Evolutionary conservation across 2,113 vertebrate species (phyloP), one percentile per base, ranked within the genome.

Genomic region (Sardina pilchardus): DNA sequence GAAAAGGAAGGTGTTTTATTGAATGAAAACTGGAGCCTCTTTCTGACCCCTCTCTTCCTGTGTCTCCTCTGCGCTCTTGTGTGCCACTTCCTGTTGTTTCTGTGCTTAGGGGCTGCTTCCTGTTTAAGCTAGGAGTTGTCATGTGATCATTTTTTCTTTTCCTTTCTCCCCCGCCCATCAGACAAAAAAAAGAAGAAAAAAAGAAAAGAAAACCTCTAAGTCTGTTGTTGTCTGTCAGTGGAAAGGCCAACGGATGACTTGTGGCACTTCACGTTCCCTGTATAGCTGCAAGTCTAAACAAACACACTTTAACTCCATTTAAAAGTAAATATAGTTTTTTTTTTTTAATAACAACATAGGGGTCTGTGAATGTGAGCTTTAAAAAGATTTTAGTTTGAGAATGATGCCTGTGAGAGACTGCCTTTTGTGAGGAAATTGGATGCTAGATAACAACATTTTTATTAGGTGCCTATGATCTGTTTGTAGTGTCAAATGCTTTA

Each of bases 51-150:
- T n/a, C n/a, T 50, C 9, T 83, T 30, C 24, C 45, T 44, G 44
- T 45, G 26, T 84, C 39, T 71, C 43, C 36, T n/a, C 56, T 71
- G 19, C 19, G 45, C 26, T 81, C 75, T 39, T 47, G 21, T 85
- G 24, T 82, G 30, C 10, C 17, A 56, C 84, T 84, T 86, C 84
- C 84, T 89, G 86, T 86, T 86, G 67, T 81, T 42, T 48, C n/a
- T 10, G 17, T 81, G 42, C 75, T 86, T 81, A 82, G 87, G 82
- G 82, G 43, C 82, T 78, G 82, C 85, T 85, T 84, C 85, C 83
- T 85, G 85, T 48, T 48, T 81, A 84, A 56, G 43, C 84, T 0
- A 36, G 4, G 34, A 21, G 81, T 30, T 9, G 82, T 83, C 84
- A 84, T 82, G 82, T 89, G 85, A 81, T 83, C 48, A 34, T 71